Evolutionary conservation across 2,888 invertebrate genomes (phyloP).

Genomic region (Yponomeuta sedellus): DNA sequence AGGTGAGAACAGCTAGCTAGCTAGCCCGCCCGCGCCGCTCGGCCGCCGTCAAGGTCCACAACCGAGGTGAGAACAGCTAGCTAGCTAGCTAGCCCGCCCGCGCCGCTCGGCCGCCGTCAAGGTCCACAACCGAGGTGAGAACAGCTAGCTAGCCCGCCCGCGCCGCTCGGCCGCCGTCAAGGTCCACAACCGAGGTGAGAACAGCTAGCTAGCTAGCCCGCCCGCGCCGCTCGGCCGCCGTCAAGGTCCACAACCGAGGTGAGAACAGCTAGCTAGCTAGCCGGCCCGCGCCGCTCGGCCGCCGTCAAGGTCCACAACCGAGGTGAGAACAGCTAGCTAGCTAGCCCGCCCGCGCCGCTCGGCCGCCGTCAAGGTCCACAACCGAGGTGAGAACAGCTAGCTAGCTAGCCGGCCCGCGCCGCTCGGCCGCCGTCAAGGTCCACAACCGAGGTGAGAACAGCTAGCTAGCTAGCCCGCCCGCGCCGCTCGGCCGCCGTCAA

Average conservation of each 20-base stretch:
- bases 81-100: slow-evolving; percentile 41
- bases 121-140: slow-evolving; percentile 52
- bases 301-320: too few species aligned
- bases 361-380: too few species aligned
- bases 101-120: slow-evolving; percentile 44
- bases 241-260: slow-evolving; percentile 75
- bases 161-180: slow-evolving; percentile 80
- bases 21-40: too few species aligned
- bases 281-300: too few species aligned
- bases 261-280: slow-evolving; percentile 25
- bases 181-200: slow-evolving; percentile 69
- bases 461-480: slow-evolving; percentile 68
- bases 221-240: slow-evolving; percentile 81
- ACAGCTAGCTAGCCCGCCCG: slow-evolving; percentile 68
- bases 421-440: slow-evolving; percentile 80
- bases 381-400: too few species aligned
- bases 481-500: slow-evolving; percentile 80
- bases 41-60: too few species aligned
- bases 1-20: too few species aligned
- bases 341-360: too few species aligned
- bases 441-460: slow-evolving; percentile 60
- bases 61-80: background rate
- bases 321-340: too few species aligned
- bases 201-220: slow-evolving; percentile 52
- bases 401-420: slow-evolving; percentile 78